Evolutionary conservation across 1,140 invertebrate species (phyloP), one percentile per base, ranked within the genome.

Genomic region (Mylabris phalerata): DNA sequence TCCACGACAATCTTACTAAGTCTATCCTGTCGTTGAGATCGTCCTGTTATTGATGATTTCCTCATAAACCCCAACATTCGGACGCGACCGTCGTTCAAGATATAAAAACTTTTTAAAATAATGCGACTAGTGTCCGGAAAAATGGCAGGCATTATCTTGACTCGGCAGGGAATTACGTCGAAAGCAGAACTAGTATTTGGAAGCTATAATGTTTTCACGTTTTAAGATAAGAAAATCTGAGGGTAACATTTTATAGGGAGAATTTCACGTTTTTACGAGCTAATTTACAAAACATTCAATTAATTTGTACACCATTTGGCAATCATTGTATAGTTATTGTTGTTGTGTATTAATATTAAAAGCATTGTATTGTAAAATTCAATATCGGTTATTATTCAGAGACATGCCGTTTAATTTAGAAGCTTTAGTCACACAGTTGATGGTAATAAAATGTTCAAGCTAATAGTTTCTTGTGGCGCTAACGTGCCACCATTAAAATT

Each of bases 81-180:
- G 42, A 64, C 48, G 19, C 62, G 50, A 62, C 62, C 54, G 50
- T 52, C 43, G 64, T 19, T 19, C 19, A 19, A 19, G 66, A 68
- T 64, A 66, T 66, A 68, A 68, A 68, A 68, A 68, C 55, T 68
- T 68, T 68, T 68, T 66, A 66, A 68, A 68, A 66, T 68, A 68
- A 68, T 68, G 67, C 64, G 62, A 56, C 62, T 66, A 64, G 67
- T 68, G 67, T 68, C 64, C 56, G 62, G 67, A 65, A 68, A 68
- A 65, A 68, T 68, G 65, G 66, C 66, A 32, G 67, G 60, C 67
- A 68, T 68, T 68, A 66, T 66, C 67, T 66, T 59, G 56, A 59
- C 67, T 61, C 63, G 64, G 58, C 62, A 64, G 59, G 65, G 62
- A 64, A 67, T 67, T 65, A 67, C 49, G 60, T 50, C 43, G 24